Evolutionary conservation across 2,113 vertebrate genomes (phyloP), one percentile per base, ranked within the genome.

Genomic region (Callorhinus ursinus): DNA sequence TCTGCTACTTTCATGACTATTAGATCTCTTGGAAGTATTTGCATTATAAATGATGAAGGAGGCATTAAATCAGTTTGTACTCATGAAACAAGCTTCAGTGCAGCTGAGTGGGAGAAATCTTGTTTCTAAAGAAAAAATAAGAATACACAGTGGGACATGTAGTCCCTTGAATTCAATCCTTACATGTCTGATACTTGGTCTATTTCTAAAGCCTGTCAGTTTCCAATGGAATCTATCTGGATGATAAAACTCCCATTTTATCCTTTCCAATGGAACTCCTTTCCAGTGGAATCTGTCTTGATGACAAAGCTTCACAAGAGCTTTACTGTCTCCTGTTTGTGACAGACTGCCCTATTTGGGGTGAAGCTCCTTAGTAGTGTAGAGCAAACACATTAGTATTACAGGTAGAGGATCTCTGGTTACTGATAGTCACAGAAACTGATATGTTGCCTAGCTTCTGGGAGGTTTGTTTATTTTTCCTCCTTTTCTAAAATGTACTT

Each of bases 61-160:
- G 51, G 1, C 1, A 33, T 57, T 71, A 42, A 49, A 53, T 88
- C 28, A 49, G 0, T 95, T 93, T 63, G 12, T 83, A 88, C 4
- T 67, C 22, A 79, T 49, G 63, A 86, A 88, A 69, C 7, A 92
- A 74, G 14, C 39, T 71, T 81, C 39, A 33, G 39, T n/a, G 21
- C 12, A 63, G 1, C 3, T 53, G 39, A 79, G 24, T 61, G 85
- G 65, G 22, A 28, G 67, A 93, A 76, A 90, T 90, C 36, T 49
- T 96, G 5, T 72, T 95, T 94, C 55, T 71, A n/a, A 81, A 42
- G 42, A 39, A 55, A 84, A 81, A 90, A 71, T 39, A 74, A 79
- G 10, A 93, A 57, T 53, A 55, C 2, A 4, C 18, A 33, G 4
- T 88, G 26, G 39, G 55, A 93, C n/a, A 36, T 79, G 5, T 49